These are phyloP conservation scores for Archilochus colubris DNA, from an alignment of 2,113 vertebrate species.

Conservation along the genomic window DNA sequence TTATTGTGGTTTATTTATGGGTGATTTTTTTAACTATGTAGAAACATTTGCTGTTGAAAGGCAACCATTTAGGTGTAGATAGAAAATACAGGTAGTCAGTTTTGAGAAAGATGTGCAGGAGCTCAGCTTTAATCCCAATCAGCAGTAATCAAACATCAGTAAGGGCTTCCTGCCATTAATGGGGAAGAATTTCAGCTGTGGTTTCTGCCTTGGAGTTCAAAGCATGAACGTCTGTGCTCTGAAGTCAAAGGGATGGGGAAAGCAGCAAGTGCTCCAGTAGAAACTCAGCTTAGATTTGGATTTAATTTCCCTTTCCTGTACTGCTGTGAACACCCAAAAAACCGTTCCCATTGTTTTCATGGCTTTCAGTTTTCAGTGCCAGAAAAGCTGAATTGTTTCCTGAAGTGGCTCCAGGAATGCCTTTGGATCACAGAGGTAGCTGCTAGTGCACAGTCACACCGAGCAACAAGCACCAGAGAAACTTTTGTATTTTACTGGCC, in stretches of 20 bases:
- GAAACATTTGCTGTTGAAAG: neutral
- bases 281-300: neutral
- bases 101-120: neutral
- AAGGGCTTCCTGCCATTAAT: neutral
- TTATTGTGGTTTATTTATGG: neutral
- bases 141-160: neutral
- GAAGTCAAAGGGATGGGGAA: rapidly evolving
- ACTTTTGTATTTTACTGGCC: neutral
- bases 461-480: neutral
- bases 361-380: neutral
- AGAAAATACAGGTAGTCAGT: neutral
- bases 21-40: neutral
- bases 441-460: rapidly evolving
- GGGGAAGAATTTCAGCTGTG: neutral
- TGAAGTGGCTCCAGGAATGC: neutral
- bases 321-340: neutral
- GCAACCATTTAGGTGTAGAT: neutral
- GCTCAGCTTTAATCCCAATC: neutral
- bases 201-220: neutral
- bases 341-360: neutral
- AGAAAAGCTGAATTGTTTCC: neutral
- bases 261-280: neutral
- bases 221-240: neutral
- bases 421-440: neutral
- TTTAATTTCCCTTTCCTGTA: conserved; percentile 18